Evolutionary conservation across 2,797 vertebrate species (phyloP), one percentile per base, ranked within the genome.

Genomic region (Naso thynnoides): DNA sequence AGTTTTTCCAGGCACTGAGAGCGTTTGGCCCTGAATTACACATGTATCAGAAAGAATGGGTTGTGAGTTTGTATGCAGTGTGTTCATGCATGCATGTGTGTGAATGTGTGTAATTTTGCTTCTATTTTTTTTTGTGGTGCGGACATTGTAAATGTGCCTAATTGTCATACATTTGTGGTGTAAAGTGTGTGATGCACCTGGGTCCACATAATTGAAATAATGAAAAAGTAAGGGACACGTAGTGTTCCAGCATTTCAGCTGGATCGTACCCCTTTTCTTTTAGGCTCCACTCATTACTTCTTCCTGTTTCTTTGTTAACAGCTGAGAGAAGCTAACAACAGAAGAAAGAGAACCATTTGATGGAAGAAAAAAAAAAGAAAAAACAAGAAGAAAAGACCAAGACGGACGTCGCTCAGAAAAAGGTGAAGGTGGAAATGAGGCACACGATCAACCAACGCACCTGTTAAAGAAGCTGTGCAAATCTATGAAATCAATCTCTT

Each of bases 341-440:
- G 94, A 93, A 95, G 93, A 94, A 90, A 96, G 96, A 97, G 95
- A 96, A 96, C 95, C 96, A 94, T 98, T 99, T 99, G 98, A 99
- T 99, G 98, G 98, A 99, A 99, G 98, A 99, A 98, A 99, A 96
- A 96, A 99, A 93, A 98, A 98, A 95, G 95, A 97, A 97, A 96
- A 97, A 96, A 92, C 97, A 96, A 96, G 96, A 97, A 95, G 97
- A 97, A 93, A 98, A 97, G 95, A 96, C 94, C 93, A 99, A 99
- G 96, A 98, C 97, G 94, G 97, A 99, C 94, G 87, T 95, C 89
- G 94, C 96, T 96, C 97, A 96, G 95, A 99, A 97, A 95, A 94
- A 98, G 98, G 98, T 62, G 14, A 94, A 98, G 98, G 98, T 62
- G 15, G 42, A 52, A 93, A 42, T 15, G 4, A 54, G 14, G n/a